Base-by-base conservation (phyloP, 2,888 invertebrate species). In the Eristalis arbustorum region DNA sequence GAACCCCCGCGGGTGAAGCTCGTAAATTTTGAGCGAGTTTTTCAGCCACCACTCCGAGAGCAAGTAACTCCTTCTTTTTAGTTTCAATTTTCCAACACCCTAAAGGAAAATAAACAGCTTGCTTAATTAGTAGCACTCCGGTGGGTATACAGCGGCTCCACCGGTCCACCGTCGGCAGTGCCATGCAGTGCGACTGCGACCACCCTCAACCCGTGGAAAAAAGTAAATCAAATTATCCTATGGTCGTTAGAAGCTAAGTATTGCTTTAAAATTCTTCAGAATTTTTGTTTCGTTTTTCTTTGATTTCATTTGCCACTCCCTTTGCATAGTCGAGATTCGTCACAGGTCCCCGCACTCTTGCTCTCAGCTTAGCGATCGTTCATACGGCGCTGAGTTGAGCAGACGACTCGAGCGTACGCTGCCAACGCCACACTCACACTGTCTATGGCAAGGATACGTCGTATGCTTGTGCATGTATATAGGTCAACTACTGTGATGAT, bases 121-220 rank as follows among this genome's bases (percentile, higher is more conserved):
- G 87, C 77, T 83, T 87, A 87, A 87, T 87, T 87, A 87, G 85
- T 68, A 87, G 71, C 79, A 79, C 75, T 87, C 67, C 79, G 72
- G 62, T 75, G 69, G 74, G 78, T 79, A 63, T 71, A 63, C 23
- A 77, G 74, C 42, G 57, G 56, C 18, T 37, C n/a, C n/a, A n/a
- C n/a, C 25, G 49, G 5, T 49, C 34, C 40, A 11, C n/a, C 40
- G 62, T n/a, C 22, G 37, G n/a, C 42, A 62, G 57, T 63, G 37
- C 40, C 10, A 18, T 49, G 49, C 49, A 49, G 49, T 18, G 28
- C n/a, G n/a, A n/a, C n/a, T n/a, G n/a, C 31, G n/a, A 42, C 14
- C 69, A 80, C 57, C 75, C 10, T 14, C 25, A 11, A 11, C 23
- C 23, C 23, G n/a, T n/a, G n/a, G n/a, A n/a, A 66, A 77, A 81